These are phyloP conservation scores for Grallaria varia DNA, from an alignment of 2,113 vertebrate genomes.

Conservation along the genomic window DNA sequence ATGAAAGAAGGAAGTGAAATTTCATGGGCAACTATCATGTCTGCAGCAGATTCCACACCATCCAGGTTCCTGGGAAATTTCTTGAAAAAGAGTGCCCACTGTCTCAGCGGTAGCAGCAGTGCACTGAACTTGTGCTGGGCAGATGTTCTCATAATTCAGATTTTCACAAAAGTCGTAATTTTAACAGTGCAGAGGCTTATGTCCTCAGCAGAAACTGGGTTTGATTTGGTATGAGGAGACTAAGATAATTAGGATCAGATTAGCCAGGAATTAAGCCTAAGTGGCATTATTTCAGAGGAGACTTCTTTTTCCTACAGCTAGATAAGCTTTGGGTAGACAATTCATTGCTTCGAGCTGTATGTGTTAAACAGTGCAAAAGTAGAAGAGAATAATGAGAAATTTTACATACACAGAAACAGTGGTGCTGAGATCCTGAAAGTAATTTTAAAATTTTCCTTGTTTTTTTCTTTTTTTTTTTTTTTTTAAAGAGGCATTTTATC, in stretches of 20 bases:
- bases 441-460: not conserved
- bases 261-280: not conserved
- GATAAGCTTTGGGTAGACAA: not conserved
- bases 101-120: not conserved
- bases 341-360: not conserved
- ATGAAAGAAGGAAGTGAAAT: not conserved
- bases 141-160: not conserved
- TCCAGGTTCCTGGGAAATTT: not conserved
- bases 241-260: not conserved
- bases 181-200: not conserved
- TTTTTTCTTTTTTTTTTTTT: no score
- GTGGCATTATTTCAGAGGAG: not conserved
- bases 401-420: not conserved
- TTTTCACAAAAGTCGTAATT: not conserved
- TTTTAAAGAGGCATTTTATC: not conserved
- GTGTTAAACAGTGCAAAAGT: not conserved
- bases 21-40: not conserved
- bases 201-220: not conserved
- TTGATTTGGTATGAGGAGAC: not conserved
- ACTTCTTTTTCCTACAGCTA: not conserved
- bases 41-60: not conserved
- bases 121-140: not conserved
- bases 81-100: not conserved
- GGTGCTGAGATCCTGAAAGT: not conserved
- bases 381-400: not conserved